Percentiles rank a stretch among this genome's conserved stretches.
These are phyloP conservation scores for Trematocara macrostoma DNA, from an alignment of 2,113 vertebrate species.

Conservation along the genomic window DNA sequence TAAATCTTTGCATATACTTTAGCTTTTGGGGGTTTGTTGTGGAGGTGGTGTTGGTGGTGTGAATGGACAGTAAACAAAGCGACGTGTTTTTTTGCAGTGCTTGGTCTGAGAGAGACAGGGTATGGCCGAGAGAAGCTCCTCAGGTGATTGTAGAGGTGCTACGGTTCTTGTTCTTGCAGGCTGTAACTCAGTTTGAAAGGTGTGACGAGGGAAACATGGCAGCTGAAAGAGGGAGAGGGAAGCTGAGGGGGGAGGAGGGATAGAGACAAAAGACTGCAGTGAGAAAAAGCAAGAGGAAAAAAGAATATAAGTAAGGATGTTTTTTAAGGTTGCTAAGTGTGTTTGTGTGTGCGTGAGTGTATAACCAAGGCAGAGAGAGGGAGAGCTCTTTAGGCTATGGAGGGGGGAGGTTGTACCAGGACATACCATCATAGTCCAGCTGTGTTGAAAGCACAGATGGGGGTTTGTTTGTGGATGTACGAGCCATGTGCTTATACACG, in stretches of 20 bases:
- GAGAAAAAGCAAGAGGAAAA: neutral
- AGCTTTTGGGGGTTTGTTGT: conserved; percentile 12
- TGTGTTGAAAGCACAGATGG: conserved; percentile 64
- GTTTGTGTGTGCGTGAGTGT: neutral
- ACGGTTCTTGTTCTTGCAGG: conserved; percentile 30
- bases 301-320: neutral
- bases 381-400: conserved; percentile 21
- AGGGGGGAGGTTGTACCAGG: conserved; percentile 14
- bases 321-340: neutral
- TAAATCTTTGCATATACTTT: conserved; percentile 5
- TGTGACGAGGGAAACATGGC: conserved; percentile 33
- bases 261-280: neutral
- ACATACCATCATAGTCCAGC: conserved; percentile 51
- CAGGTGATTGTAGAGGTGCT: conserved; percentile 38
- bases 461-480: conserved; percentile 39
- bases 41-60: neutral
- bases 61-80: conserved; percentile 40
- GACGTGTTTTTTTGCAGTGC: conserved; percentile 12
- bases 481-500: conserved; percentile 10
- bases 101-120: conserved; percentile 22
- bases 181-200: conserved; percentile 52
- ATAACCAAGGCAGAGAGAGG: neutral
- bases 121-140: conserved; percentile 36
- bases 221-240: neutral
- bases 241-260: neutral